Percentiles rank a stretch among this genome's conserved stretches.
Evolutionary conservation across 2,113 vertebrate species (phyloP).

Genomic region (Leptosomus discolor): DNA sequence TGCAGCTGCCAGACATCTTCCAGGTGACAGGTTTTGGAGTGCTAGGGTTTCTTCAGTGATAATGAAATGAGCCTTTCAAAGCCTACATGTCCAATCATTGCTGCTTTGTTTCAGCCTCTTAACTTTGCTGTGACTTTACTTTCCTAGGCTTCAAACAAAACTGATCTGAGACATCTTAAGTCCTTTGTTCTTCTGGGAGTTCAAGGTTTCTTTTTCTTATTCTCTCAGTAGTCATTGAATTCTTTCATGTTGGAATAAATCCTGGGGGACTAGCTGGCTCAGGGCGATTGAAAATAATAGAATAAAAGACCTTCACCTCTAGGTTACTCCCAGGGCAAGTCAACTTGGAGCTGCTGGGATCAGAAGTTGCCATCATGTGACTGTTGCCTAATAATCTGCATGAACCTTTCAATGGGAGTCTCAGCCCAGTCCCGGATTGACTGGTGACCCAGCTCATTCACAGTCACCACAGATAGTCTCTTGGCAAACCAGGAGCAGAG

Average conservation of each 20-base stretch:
- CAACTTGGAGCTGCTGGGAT: background rate
- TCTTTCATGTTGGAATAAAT: conserved; percentile 54
- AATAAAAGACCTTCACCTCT: conserved; percentile 20
- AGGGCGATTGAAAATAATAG: background rate
- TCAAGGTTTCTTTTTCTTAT: conserved; percentile 42
- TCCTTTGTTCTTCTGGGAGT: conserved; percentile 60
- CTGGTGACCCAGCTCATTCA: background rate
- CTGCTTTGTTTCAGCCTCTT: conserved; percentile 61
- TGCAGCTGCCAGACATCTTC: background rate
- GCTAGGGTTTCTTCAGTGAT: background rate
- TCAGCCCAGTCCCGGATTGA: background rate
- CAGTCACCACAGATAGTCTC: background rate
- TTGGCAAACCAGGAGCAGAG: background rate
- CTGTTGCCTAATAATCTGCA: background rate
- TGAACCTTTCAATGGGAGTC: background rate
- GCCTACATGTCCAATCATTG: conserved; percentile 9
- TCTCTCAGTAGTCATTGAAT: conserved; percentile 27
- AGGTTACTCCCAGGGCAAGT: background rate
- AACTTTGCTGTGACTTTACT: conserved; percentile 54
- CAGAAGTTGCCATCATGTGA: background rate
- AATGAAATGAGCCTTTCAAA: conserved; percentile 22
- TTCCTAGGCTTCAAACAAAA: conserved; percentile 50
- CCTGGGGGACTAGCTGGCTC: conserved; percentile 9
- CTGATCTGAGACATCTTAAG: conserved; percentile 39
- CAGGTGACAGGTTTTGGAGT: background rate